These are phyloP conservation scores for Barbus barbus DNA, from an alignment of 2,113 vertebrate species.

Conservation along the genomic window DNA sequence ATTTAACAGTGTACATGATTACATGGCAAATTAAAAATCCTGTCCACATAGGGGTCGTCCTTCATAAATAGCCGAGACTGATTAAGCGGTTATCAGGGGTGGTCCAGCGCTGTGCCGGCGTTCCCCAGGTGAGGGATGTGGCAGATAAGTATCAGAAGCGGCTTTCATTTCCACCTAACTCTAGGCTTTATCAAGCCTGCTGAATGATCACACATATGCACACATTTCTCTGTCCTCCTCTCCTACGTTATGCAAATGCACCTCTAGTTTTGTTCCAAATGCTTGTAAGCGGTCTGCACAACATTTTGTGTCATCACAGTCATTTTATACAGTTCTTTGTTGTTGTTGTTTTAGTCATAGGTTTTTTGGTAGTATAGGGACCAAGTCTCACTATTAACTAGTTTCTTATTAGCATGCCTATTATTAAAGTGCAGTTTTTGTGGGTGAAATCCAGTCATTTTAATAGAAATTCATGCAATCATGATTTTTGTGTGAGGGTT, in stretches of 20 bases:
- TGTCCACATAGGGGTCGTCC: slow-evolving; percentile 87
- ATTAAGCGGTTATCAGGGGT: slow-evolving; percentile 84
- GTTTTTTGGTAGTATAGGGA: too few species aligned
- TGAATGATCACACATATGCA: background rate
- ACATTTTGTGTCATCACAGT: too few species aligned
- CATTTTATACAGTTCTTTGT: too few species aligned
- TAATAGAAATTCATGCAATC: too few species aligned
- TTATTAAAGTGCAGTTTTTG: too few species aligned
- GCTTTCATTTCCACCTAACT: slow-evolving; percentile 78
- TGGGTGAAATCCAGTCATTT: too few species aligned
- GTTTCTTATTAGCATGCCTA: too few species aligned
- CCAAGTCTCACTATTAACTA: too few species aligned
- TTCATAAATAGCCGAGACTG: slow-evolving; percentile 90
- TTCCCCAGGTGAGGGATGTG: slow-evolving; percentile 77
- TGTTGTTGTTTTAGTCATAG: too few species aligned
- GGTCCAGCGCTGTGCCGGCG: slow-evolving; percentile 72
- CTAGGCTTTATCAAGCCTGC: background rate
- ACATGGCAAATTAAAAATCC: slow-evolving; percentile 88
- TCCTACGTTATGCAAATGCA: background rate
- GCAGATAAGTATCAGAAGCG: slow-evolving; percentile 74
- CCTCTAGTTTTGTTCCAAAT: background rate
- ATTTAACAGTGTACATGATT: slow-evolving; percentile 88
- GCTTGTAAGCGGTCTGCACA: too few species aligned
- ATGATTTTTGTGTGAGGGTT: too few species aligned
- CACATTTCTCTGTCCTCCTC: background rate